Percentiles rank a stretch among this genome's conserved stretches.
These are phyloP conservation scores for Clanis bilineata DNA, from an alignment of 2,888 invertebrate species.

Conservation along the genomic window DNA sequence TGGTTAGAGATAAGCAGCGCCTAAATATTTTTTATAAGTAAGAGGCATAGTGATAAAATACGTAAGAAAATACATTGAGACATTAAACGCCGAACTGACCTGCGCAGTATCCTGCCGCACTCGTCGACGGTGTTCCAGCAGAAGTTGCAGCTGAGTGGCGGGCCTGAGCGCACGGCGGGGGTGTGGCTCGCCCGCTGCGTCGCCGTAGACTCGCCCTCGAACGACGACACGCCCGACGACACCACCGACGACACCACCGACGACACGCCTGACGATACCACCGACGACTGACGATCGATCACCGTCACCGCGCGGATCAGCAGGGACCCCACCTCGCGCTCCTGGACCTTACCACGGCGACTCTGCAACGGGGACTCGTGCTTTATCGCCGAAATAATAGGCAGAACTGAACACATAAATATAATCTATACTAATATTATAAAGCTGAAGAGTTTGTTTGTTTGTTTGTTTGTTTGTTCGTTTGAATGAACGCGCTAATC, in stretches of 20 bases:
- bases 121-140: slow-evolving; percentile 95
- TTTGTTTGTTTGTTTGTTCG: too few species aligned
- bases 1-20: too few species aligned
- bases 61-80: too few species aligned
- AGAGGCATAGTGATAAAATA: too few species aligned
- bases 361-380: neutral
- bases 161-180: slow-evolving; percentile 91
- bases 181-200: slow-evolving; percentile 88
- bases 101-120: slow-evolving; percentile 89
- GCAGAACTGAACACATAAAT: too few species aligned
- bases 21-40: too few species aligned
- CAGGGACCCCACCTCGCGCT: slow-evolving; percentile 49
- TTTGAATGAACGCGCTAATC: too few species aligned
- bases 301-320: slow-evolving; percentile 52
- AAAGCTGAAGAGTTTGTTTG: too few species aligned
- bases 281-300: slow-evolving; percentile 44
- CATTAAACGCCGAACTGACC: too few species aligned
- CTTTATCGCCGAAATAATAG: too few species aligned
- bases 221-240: slow-evolving; percentile 34
- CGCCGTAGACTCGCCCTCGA: slow-evolving; percentile 34
- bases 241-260: too few species aligned
- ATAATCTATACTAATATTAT: too few species aligned
- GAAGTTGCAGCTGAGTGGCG: slow-evolving; percentile 93
- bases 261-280: slow-evolving; percentile 37
- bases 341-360: slow-evolving; percentile 28